phyloP scores from a whole-genome alignment of 1,140 invertebrate genomes.

The Drosophila ohnishii region DNA sequence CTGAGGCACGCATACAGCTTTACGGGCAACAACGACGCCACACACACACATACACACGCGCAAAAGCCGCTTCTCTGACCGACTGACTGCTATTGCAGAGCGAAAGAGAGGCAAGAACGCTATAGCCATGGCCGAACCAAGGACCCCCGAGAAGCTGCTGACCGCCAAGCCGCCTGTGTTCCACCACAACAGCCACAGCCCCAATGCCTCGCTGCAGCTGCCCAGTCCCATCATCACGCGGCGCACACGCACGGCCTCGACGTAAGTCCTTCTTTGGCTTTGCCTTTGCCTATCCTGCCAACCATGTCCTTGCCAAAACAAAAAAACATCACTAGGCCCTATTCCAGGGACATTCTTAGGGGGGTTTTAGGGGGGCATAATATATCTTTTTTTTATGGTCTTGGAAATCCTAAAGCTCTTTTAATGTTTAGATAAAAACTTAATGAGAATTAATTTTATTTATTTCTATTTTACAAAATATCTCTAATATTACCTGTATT shows the following conservation, averaged over 20 bases:
- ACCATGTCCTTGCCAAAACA: constrained; percentile 4
- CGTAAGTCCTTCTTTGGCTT: constrained; percentile 84
- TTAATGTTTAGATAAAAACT: background rate
- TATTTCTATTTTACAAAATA: background rate
- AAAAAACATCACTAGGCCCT: background rate
- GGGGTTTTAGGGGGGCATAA: background rate
- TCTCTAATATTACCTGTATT: background rate
- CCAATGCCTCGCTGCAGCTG: constrained; percentile 84
- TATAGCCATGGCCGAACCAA: constrained; percentile 66
- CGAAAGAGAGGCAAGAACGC: constrained; percentile 12
- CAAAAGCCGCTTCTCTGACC: constrained; percentile 37
- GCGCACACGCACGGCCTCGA: constrained; percentile 90
- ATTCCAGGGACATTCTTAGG: background rate
- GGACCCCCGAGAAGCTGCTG: constrained; percentile 76
- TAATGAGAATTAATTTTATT: background rate
- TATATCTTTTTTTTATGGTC: background rate
- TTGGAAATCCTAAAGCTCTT: background rate
- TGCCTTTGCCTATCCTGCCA: background rate
- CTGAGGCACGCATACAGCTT: constrained; percentile 17
- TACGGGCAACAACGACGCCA: constrained; percentile 1
- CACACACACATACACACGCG: constrained; percentile 6
- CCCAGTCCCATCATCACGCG: constrained; percentile 92
- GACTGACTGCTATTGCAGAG: background rate
- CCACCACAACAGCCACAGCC: constrained; percentile 76
- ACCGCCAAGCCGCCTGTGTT: constrained; percentile 71